A percentile compares a stretch with the other conserved stretches of the same genome.
Conservation (phyloP, 2,888 invertebrate species). For the Ornithoptera alexandrae region DNA sequence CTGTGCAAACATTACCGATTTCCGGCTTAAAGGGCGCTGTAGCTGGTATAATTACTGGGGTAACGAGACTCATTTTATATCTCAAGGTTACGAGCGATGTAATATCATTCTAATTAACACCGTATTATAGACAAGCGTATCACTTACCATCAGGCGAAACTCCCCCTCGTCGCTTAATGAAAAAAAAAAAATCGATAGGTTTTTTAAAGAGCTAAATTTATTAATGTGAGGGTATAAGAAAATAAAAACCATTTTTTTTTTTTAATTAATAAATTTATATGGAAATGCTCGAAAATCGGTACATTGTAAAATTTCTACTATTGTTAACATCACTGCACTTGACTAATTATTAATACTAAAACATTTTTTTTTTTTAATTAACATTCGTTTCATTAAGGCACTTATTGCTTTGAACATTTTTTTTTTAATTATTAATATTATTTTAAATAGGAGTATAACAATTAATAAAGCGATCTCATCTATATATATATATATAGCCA, state of each 20-base stretch:
- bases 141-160: too few species aligned
- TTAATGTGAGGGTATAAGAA: neutral
- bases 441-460: neutral
- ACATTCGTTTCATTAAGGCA: conserved; percentile 11
- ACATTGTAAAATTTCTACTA: conserved; percentile 6
- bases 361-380: neutral
- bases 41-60: too few species aligned
- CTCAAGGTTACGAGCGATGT: too few species aligned
- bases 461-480: neutral
- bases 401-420: conserved; percentile 24
- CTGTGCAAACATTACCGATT: too few species aligned
- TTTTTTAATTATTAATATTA: neutral
- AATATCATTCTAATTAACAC: too few species aligned
- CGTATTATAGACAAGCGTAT: too few species aligned
- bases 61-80: too few species aligned
- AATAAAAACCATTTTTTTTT: conserved; percentile 12
- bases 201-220: too few species aligned
- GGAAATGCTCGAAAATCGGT: conserved; percentile 23
- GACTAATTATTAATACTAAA: neutral
- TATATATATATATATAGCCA: too few species aligned
- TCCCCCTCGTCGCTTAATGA: too few species aligned
- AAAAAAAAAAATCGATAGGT: too few species aligned
- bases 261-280: conserved; percentile 18
- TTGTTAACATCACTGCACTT: conserved; percentile 13
- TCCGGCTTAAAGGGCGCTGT: too few species aligned